Evolutionary conservation across 1,140 invertebrate species (phyloP).

Genomic region (Halotydeus destructor): DNA sequence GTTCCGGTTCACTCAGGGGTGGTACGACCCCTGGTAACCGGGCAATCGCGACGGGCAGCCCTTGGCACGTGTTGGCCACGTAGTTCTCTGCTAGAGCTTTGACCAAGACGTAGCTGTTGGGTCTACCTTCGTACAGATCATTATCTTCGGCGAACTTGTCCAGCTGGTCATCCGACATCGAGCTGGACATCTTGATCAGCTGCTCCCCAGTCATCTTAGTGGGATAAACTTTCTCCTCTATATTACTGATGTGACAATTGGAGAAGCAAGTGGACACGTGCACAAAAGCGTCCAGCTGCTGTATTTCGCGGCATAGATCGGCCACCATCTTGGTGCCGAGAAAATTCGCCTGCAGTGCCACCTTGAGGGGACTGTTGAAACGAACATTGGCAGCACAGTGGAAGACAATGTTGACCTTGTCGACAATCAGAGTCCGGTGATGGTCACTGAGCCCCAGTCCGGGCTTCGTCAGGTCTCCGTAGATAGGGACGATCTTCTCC

Average conservation of each 20-base stretch:
- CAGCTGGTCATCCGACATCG: too few species aligned
- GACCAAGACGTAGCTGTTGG: slow-evolving; percentile 65
- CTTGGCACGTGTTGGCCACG: slow-evolving; percentile 27
- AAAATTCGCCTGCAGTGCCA: background rate
- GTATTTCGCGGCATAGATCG: background rate
- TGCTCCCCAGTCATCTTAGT: background rate
- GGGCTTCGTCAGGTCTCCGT: slow-evolving; percentile 68
- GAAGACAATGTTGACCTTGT: slow-evolving; percentile 26
- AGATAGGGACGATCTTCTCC: slow-evolving; percentile 57
- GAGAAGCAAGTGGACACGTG: slow-evolving; percentile 12
- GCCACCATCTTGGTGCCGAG: background rate
- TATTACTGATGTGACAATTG: slow-evolving; percentile 6
- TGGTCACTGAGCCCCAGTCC: slow-evolving; percentile 58
- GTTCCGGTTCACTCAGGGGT: slow-evolving; percentile 69
- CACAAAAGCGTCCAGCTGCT: slow-evolving; percentile 7
- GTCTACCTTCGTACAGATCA: slow-evolving; percentile 39
- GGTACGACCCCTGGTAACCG: slow-evolving; percentile 81
- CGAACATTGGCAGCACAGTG: slow-evolving; percentile 28
- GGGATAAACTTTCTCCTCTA: slow-evolving; percentile 8
- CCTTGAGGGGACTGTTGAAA: slow-evolving; percentile 26
- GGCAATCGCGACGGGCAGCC: slow-evolving; percentile 52
- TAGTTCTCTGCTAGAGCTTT: slow-evolving; percentile 57
- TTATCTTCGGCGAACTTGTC: background rate
- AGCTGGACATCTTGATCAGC: background rate
- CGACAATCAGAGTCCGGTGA: slow-evolving; percentile 43